Evolutionary conservation across 1,140 invertebrate species (phyloP).

Genomic region (Sarcophaga peregrina): DNA sequence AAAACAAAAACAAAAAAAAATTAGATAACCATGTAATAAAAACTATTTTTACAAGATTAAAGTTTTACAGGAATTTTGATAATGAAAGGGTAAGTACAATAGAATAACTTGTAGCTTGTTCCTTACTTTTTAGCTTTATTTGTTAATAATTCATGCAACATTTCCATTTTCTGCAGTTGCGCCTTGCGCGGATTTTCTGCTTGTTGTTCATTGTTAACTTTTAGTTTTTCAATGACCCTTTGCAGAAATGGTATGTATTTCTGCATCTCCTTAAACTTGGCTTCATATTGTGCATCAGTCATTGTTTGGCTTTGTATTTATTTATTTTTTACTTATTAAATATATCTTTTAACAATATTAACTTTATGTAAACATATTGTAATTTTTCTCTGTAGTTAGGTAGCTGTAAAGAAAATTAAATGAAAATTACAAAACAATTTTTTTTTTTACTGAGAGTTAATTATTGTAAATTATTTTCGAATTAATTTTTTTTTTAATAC

Average conservation of each 20-base stretch:
- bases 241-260: slow-evolving; percentile 47
- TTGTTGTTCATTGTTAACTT: slow-evolving; percentile 35
- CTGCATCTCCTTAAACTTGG: slow-evolving; percentile 47
- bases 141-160: slow-evolving; percentile 44
- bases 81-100: background rate
- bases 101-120: background rate
- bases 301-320: slow-evolving; percentile 11
- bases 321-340: background rate
- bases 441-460: background rate
- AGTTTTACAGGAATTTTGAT: background rate
- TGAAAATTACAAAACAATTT: background rate
- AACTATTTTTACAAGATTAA: background rate
- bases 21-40: slow-evolving; percentile 1
- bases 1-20: slow-evolving; percentile 31
- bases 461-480: too few relatives aligned
- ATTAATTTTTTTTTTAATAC: too few relatives aligned
- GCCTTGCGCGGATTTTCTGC: slow-evolving; percentile 44
- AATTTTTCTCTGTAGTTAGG: background rate
- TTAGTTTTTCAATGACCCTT: slow-evolving; percentile 46
- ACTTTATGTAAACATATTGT: background rate
- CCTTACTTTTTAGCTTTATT: slow-evolving; percentile 46
- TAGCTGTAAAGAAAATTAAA: background rate
- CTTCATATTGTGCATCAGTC: slow-evolving; percentile 43
- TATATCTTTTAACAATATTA: background rate
- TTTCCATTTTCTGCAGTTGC: slow-evolving; percentile 48